Conservation (phyloP, 1,140 invertebrate species). For the Zaprionus capensis region DNA sequence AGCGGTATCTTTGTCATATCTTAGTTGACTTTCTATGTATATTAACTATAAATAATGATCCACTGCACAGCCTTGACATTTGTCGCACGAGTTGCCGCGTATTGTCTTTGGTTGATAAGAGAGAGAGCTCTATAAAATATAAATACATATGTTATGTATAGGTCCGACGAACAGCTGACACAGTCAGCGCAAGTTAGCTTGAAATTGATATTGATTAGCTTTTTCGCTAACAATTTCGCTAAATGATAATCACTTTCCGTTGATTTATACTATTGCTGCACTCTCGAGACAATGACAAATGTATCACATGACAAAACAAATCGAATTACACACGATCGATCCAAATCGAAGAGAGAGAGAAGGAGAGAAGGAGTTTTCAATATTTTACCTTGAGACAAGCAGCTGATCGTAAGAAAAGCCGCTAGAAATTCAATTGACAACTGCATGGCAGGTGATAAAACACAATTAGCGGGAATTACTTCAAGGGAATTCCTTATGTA, state of each 20-base stretch:
- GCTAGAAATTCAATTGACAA: constrained; percentile 39
- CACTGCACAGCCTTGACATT: constrained; percentile 24
- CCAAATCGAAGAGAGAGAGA: background rate
- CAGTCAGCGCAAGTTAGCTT: constrained; percentile 22
- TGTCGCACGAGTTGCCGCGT: constrained; percentile 27
- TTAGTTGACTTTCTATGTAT: background rate
- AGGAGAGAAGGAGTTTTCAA: background rate
- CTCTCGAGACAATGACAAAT: constrained; percentile 23
- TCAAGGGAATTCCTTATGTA: background rate
- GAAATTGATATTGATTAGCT: constrained; percentile 51
- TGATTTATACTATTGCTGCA: constrained; percentile 43
- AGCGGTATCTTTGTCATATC: constrained; percentile 16
- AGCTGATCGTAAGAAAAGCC: constrained; percentile 57
- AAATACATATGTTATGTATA: background rate
- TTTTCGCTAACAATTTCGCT: constrained; percentile 13
- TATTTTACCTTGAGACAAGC: constrained; percentile 62
- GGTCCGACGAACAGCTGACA: constrained; percentile 15
- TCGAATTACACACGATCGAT: background rate
- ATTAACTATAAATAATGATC: constrained; percentile 8
- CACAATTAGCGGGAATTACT: constrained; percentile 19
- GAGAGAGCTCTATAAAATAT: constrained; percentile 14
- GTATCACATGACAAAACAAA: constrained; percentile 40
- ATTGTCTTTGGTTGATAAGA: constrained; percentile 24
- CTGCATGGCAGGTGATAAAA: constrained; percentile 45
- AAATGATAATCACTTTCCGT: constrained; percentile 40